Evolutionary conservation across 2,888 invertebrate species (phyloP), one percentile per base, ranked within the genome.

Genomic region (Melolontha melolontha): DNA sequence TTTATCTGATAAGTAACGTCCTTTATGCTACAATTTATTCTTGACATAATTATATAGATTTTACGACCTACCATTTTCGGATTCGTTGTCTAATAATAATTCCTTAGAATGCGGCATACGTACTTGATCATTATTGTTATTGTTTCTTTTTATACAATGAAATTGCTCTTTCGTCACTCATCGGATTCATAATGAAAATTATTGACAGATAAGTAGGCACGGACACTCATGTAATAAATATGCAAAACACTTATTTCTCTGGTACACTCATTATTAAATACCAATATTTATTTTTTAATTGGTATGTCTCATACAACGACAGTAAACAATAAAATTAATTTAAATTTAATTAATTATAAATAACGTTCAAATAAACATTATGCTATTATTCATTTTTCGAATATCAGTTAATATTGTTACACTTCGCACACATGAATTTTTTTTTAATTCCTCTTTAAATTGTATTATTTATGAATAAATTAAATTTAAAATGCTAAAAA

Each of bases 61-160:
- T 22, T 22, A 22, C 4, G 22, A 22, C 22, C 22, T 22, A 22
- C 22, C 22, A 22, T 22, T 22, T 22, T 22, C 22, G 22, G 1
- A 22, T 22, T 22, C 22, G 22, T 22, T 22, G 22, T 22, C 29
- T 52, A 52, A 52, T 34, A 52, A 52, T 34, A 52, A 52, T 52
- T 52, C 39, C 52, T 52, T 52, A 34, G 52, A 52, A 52, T 34
- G 7, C 39, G 4, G 7, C 39, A 22, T 39, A 16, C 39, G 52
- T 52, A 52, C 34, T 52, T 52, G 52, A 52, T 52, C 14, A 52
- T 52, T 52, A 52, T 52, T 52, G 52, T 52, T 52, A 52, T 52
- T 52, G 52, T 52, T 52, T 39, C 52, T 52, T 39, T 52, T 52
- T 52, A 39, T 52, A 57, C 42, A 57, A 57, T 42, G 41, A 41